Base-by-base conservation (phyloP, 1,140 invertebrate genomes). In the Eupristina koningsbergeri region DNA sequence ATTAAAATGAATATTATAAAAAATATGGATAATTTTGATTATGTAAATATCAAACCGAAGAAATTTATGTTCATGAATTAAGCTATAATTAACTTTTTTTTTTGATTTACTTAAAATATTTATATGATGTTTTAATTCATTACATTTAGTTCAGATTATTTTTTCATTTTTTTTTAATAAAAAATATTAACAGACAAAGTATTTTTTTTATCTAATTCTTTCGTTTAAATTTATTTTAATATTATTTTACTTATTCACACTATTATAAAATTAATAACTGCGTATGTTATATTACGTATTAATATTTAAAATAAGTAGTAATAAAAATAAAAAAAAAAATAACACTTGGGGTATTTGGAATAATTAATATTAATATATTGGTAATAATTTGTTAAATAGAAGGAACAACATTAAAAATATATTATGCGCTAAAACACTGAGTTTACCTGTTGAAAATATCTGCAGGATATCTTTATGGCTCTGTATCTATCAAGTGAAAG, bases 401-500 rank as follows among this genome's bases (percentile, higher is more conserved):
- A 39, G 47, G 29, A 36, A 67, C 36, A 50, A 17, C 50, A 0
- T 47, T n/a, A 31, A 47, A 36, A 69, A 67, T 39, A 22, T 53
- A 78, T 71, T 9, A 58, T 63, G 22, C 26, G 11, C 64, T 45
- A 63, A 64, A 45, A 26, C 36, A 15, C 19, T n/a, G 76, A 64
- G 19, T 78, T 36, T 36, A 78, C 0, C 53, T 39, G 53, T 36
- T 78, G 26, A 9, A 78, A 63, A 29, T 41, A 29, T 39, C 0
- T 41, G 26, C 19, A 36, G 47, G 3, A 34, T 61, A 73, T 81
- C 67, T 81, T n/a, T 26, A 47, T 34, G 61, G 58, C 15, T 79
- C 26, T 63, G 63, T 69, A 69, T 80, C 50, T 82, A 64, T 63
- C 58, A 26, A 75, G 80, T 82, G 80, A 82, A 82, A 82, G 80